Conservation (phyloP, 2,888 invertebrate genomes). For the Cacoxenus indagator region DNA sequence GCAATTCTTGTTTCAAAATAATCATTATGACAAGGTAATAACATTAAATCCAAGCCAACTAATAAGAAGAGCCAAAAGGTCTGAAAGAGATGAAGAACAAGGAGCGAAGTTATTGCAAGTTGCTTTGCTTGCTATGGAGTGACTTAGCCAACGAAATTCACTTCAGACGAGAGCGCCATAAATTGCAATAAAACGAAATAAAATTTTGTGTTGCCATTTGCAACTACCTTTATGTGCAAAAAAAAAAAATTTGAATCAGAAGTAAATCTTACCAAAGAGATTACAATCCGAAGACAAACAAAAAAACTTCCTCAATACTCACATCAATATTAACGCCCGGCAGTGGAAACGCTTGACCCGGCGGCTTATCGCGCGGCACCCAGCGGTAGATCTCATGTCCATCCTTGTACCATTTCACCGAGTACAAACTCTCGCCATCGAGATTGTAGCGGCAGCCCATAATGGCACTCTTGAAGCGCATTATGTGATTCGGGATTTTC, state of each 20-base stretch:
- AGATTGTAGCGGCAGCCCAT: conserved; percentile 87
- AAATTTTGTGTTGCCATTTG: conserved; percentile 40
- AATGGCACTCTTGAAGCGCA: conserved; percentile 82
- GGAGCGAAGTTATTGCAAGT: neutral
- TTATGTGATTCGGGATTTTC: conserved; percentile 85
- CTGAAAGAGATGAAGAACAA: neutral
- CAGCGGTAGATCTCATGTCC: conserved; percentile 90
- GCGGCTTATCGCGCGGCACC: conserved; percentile 86
- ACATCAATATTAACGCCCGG: conserved; percentile 90
- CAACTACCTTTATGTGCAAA: conserved; percentile 6
- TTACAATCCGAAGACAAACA: too few species aligned
- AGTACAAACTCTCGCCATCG: conserved; percentile 86
- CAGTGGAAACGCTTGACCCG: conserved; percentile 82
- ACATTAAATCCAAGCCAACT: conserved; percentile 48
- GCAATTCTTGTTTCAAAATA: conserved; percentile 59
- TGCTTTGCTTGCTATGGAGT: neutral
- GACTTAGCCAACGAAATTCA: neutral
- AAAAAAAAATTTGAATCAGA: neutral
- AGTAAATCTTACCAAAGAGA: too few species aligned
- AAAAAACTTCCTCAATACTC: too few species aligned
- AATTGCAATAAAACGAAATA: conserved; percentile 62
- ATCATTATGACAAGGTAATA: conserved; percentile 58
- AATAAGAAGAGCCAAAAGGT: conserved; percentile 3
- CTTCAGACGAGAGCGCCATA: conserved; percentile 38
- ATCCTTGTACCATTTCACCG: conserved; percentile 94